Base-by-base conservation (phyloP, 2,888 invertebrate genomes). In the Strigamia transsilvanica region DNA sequence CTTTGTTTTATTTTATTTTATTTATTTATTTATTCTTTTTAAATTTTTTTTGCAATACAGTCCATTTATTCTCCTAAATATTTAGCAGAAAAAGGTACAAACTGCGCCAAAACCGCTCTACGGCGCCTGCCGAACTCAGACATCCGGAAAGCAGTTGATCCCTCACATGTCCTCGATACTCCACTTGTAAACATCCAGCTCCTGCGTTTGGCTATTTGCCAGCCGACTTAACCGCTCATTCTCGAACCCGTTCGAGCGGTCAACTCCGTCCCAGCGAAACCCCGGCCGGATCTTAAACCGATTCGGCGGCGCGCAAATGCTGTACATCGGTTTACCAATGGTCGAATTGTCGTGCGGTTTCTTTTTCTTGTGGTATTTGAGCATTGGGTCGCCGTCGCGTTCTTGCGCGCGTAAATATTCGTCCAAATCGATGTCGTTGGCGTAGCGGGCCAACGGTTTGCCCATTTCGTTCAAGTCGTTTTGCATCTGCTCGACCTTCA, bases 201-300 rank as follows among this genome's bases (percentile, higher is more conserved):
- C 92, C 0, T 91, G 88, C 0, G 98, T 97, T 84, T 91, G 92
- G 84, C 90, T 91, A 27, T 92, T 91, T 87, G 93, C 95, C 84
- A 92, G 91, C 13, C 91, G 90, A n/a, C 93, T 92, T 86, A 97
- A 95, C 91, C 93, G 94, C 86, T 94, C 93, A 86, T 93, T 93
- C 88, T 99, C 99, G 87, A 97, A 99, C 0, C 98, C 99, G 88
- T 94, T 99, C 7, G 97, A 98, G 27, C 99, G 90, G 88, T 99
- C 96, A 0, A 99, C 98, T 0, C 99, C 99, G 87, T 99, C 99
- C 99, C 99, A 99, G 15, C 98, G 91, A 88, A 96, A 94, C 0
- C 99, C 99, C 0, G 99, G 99, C 10, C 91, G 89, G 82, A 99
- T 95, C 83, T 93, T 93, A 89, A 93, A 99, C 0, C 99, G 92